Base-by-base conservation (phyloP, 2,113 vertebrate genomes). In the Lontra canadensis region DNA sequence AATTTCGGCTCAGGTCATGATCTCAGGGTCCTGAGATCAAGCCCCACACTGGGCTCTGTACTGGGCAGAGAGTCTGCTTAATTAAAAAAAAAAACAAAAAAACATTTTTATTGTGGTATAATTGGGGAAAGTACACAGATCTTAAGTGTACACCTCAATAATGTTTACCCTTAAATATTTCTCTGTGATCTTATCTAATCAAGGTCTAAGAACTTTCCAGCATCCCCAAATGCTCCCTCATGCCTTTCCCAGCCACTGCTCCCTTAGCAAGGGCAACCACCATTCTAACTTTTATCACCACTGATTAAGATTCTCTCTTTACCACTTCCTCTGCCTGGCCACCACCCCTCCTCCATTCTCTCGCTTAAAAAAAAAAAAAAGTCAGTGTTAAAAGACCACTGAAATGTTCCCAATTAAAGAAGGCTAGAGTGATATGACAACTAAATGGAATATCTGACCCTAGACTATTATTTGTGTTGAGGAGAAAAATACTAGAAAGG, bases 351-450 rank as follows among this genome's bases (percentile, higher is more conserved):
- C 34, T 9, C 34, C 7, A 36, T 17, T 69, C 34, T 36, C 17
- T n/a, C 34, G 11, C 59, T 11, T 31, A 8, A 57, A 21, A 20
- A 57, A 25, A 59, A 65, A 67, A 67, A 34, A 67, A 17, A 17
- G 15, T 1, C 49, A 71, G 11, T 31, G 21, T 49, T 65, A 52
- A 73, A 67, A 84, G 63, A n/a, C 34, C 76, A 82, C 6, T 20
- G n/a, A 87, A 87, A 39, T 18, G 3, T 87, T 92, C 17, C 31
- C 91, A 20, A 78, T 82, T 88, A 92, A 83, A 88, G 76, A 34
- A 57, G 21, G 34, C 26, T 49, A 82, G 44, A 59, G n/a, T 47
- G 17, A 81, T 78, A 69, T 47, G 39, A 67, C 57, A 83, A 57
- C 8, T 57, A 61, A 81, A 67, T 49, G 29, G 17, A 88, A 47